These are phyloP conservation scores for Microcebus murinus DNA, from an alignment of 2,113 vertebrate species.

Conservation along the genomic window DNA sequence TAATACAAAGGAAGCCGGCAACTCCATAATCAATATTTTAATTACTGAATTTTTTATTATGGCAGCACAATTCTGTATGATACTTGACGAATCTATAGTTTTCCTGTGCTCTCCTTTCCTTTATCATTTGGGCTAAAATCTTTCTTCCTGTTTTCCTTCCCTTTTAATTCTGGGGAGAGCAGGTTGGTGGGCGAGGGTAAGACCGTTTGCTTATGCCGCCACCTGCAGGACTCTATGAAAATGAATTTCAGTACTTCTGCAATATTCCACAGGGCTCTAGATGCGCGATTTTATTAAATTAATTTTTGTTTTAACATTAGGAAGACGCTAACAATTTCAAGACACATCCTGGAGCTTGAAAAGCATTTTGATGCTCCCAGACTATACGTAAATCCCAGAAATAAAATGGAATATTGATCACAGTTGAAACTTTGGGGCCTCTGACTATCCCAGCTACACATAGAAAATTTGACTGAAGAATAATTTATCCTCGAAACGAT, in stretches of 20 bases:
- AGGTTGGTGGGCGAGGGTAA: not conserved
- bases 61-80: not conserved
- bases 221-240: constrained; percentile 71
- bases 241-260: not conserved
- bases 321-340: not conserved
- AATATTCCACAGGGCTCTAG: not conserved
- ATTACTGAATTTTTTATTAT: constrained; percentile 61
- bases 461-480: not conserved
- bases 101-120: not conserved
- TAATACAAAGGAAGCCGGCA: constrained; percentile 57
- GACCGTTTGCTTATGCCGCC: constrained; percentile 76
- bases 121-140: not conserved
- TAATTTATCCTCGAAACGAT: not conserved
- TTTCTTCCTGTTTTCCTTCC: not conserved
- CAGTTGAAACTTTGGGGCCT: not conserved
- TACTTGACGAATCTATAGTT: not conserved
- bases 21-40: constrained; percentile 77
- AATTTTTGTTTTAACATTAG: not conserved
- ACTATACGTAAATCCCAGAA: not conserved
- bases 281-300: not conserved
- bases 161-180: not conserved
- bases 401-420: not conserved
- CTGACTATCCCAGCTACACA: not conserved
- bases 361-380: not conserved
- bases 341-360: not conserved